phyloP scores from a whole-genome alignment of 2,797 vertebrate species.

The Phrynocephalus forsythii region DNA sequence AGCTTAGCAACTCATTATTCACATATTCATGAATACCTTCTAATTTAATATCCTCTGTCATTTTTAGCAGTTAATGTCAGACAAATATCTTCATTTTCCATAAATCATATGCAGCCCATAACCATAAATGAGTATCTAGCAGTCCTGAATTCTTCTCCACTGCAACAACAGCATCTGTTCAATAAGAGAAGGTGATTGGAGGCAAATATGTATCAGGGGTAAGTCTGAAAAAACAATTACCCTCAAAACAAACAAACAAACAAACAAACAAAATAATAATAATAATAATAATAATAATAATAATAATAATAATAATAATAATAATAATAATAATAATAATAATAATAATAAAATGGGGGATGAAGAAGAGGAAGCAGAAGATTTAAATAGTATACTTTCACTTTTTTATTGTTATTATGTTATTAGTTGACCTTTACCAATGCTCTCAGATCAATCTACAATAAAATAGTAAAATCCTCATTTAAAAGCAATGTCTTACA shows the following conservation, averaged over 20 bases:
- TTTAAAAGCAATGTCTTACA: not conserved
- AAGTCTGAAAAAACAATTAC: not conserved
- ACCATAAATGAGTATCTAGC: not conserved
- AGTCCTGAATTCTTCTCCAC: not conserved
- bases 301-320: not conserved
- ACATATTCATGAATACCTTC: slow-evolving; percentile 14
- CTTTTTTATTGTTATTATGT: not conserved
- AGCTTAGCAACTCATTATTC: not conserved
- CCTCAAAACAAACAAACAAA: too few species aligned
- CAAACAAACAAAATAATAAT: not conserved
- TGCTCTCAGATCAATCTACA: not conserved
- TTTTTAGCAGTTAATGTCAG: not conserved
- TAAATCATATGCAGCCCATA: not conserved
- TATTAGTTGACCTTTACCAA: not conserved
- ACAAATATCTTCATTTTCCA: slow-evolving; percentile 10
- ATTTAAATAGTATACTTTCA: not conserved
- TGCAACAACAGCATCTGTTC: not conserved
- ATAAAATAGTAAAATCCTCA: not conserved
- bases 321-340: not conserved
- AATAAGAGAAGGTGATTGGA: not conserved
- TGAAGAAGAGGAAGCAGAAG: not conserved
- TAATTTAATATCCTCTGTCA: not conserved
- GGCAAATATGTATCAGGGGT: not conserved
- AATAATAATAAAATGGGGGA: not conserved
- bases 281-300: not conserved